Conservation (phyloP, 1,140 invertebrate species). For the Pararge aegeria region DNA sequence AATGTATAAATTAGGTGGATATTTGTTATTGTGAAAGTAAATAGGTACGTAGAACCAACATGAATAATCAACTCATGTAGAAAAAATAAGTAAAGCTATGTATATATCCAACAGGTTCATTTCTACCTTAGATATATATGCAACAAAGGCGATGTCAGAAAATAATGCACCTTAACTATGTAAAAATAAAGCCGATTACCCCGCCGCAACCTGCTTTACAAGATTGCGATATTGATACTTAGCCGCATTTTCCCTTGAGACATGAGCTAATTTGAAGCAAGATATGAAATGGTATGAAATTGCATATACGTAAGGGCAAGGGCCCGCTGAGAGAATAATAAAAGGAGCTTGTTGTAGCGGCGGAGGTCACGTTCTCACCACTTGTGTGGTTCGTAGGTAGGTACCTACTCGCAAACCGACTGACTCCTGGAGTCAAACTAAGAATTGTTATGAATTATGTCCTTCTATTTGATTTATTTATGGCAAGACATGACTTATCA, state of each 20-base stretch:
- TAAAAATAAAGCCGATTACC: not conserved
- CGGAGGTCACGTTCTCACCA: conserved; percentile 60
- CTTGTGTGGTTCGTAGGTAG: conserved; percentile 42
- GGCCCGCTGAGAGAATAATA: conserved; percentile 53
- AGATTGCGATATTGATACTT: conserved; percentile 25
- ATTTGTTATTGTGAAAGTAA: too few relatives aligned
- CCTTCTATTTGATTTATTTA: conserved; percentile 10
- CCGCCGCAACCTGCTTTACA: conserved; percentile 4
- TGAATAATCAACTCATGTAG: too few relatives aligned
- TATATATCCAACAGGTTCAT: not conserved
- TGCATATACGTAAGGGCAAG: conserved; percentile 40
- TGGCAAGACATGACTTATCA: not conserved
- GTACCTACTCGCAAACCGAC: not conserved
- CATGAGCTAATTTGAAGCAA: conserved; percentile 37
- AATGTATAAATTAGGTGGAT: too few relatives aligned
- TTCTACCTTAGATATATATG: not conserved
- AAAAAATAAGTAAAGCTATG: not conserved
- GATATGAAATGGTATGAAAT: conserved; percentile 46
- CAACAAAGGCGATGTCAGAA: not conserved
- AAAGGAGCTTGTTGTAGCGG: conserved; percentile 37
- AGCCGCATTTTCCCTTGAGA: conserved; percentile 19
- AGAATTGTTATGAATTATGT: conserved; percentile 15
- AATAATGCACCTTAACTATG: not conserved
- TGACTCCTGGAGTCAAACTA: conserved; percentile 15
- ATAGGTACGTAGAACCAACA: too few relatives aligned